Evolutionary conservation across 2,113 vertebrate genomes (phyloP).

Genomic region (Megaceryle maxima): DNA sequence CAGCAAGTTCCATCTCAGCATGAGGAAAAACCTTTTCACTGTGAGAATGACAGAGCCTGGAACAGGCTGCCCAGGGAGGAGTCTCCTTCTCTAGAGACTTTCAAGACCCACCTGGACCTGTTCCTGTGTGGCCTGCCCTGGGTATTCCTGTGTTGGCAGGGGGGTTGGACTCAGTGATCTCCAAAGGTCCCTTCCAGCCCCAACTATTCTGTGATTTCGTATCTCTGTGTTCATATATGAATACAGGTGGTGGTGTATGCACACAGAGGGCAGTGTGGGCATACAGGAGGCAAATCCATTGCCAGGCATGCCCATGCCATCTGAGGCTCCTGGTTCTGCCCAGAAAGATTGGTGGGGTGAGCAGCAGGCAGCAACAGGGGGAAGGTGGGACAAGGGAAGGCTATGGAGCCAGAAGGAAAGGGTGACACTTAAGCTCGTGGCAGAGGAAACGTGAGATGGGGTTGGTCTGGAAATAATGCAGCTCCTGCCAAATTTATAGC

Average conservation of each 20-base stretch:
- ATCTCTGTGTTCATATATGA: accelerated
- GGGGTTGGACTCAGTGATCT: no score
- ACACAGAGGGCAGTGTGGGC: background rate
- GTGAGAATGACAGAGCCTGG: no score
- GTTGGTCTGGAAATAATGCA: conserved; percentile 37
- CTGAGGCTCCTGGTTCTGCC: background rate
- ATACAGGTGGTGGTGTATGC: no score
- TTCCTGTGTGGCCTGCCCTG: no score
- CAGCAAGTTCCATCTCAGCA: no score
- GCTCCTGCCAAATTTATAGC: conserved; percentile 34
- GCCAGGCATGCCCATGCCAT: accelerated
- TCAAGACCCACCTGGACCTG: no score
- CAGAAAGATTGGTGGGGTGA: background rate
- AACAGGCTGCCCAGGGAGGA: no score
- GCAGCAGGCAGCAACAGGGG: background rate
- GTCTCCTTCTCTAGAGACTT: no score
- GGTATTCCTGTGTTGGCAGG: no score
- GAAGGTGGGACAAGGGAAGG: background rate
- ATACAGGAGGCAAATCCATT: accelerated
- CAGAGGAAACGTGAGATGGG: background rate
- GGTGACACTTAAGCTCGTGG: conserved; percentile 8
- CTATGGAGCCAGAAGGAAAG: background rate
- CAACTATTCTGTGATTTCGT: no score
- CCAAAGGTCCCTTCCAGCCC: no score
- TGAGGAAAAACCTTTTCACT: no score